These are phyloP conservation scores for Drosophila mercatorum DNA, from an alignment of 2,888 invertebrate genomes.

Conservation along the genomic window DNA sequence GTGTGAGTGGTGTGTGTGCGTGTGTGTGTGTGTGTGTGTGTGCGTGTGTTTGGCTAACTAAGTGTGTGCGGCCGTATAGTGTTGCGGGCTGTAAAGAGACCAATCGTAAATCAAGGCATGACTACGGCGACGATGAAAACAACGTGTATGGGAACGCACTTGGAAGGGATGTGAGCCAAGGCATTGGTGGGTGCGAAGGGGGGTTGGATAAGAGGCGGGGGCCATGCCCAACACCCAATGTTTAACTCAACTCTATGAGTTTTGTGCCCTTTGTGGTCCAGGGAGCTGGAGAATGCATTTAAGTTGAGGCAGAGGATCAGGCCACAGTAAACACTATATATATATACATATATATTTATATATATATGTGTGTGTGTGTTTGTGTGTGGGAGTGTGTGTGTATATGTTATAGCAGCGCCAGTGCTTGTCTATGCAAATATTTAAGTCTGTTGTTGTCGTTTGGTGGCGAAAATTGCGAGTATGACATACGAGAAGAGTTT, in stretches of 20 bases:
- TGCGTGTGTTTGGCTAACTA: conserved; percentile 68
- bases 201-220: not conserved
- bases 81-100: conserved; percentile 69
- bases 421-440: conserved; percentile 84
- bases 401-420: conserved; percentile 35
- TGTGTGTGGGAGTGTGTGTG: conserved; percentile 3
- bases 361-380: conserved; percentile 8
- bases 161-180: conserved; percentile 46
- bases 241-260: conserved; percentile 50
- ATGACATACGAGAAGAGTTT: conserved; percentile 50
- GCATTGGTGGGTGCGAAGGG: conserved; percentile 5
- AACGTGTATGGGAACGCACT: conserved; percentile 49
- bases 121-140: conserved; percentile 35
- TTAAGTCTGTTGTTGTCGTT: conserved; percentile 84
- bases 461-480: conserved; percentile 74
- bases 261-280: conserved; percentile 59
- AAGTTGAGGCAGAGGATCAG: conserved; percentile 48
- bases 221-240: conserved; percentile 3
- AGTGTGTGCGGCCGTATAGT: conserved; percentile 64
- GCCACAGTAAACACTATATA: conserved; percentile 20
- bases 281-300: conserved; percentile 65
- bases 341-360: conserved; percentile 13
- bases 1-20: not conserved
- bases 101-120: conserved; percentile 77
- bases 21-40: conserved; percentile 17